Evolutionary conservation across 2,888 invertebrate genomes (phyloP).

Genomic region (Morpho helenor): DNA sequence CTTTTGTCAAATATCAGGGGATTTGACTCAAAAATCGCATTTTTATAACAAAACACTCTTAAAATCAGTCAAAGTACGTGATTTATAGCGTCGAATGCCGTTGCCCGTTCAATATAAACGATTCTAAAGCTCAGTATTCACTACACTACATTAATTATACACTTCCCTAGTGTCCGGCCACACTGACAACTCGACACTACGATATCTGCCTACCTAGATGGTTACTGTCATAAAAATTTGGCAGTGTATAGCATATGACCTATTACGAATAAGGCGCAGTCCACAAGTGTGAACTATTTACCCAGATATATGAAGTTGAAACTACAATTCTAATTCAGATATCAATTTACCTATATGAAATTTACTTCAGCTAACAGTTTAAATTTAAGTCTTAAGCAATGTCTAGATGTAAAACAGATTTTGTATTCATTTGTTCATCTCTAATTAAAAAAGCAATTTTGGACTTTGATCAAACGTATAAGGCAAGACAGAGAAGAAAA

Average conservation of each 20-base stretch:
- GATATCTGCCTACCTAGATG: conserved; percentile 16
- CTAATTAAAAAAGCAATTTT: neutral
- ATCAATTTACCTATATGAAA: neutral
- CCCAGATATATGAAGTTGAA: neutral
- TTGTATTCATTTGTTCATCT: neutral
- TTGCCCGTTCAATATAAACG: conserved; percentile 28
- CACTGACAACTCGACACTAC: conserved; percentile 57
- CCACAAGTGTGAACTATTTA: neutral
- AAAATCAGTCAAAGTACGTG: neutral
- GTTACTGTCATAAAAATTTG: conserved; percentile 37
- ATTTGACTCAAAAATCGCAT: neutral
- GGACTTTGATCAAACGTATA: too few species aligned
- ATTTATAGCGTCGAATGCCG: conserved; percentile 18
- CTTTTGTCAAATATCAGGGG: neutral
- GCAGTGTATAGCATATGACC: conserved; percentile 43
- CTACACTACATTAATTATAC: conserved; percentile 62
- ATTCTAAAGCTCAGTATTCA: conserved; percentile 62
- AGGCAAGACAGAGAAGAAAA: too few species aligned
- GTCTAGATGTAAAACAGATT: neutral
- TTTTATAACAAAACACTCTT: neutral
- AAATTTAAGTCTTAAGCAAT: neutral
- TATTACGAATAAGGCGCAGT: conserved; percentile 6
- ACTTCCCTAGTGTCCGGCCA: conserved; percentile 53
- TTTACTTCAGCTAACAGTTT: too few species aligned
- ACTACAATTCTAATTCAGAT: neutral